Percentiles rank a stretch among this genome's conserved stretches.
These are phyloP conservation scores for Holcopasites calliopsidis DNA, from an alignment of 1,140 invertebrate genomes.

Conservation along the genomic window DNA sequence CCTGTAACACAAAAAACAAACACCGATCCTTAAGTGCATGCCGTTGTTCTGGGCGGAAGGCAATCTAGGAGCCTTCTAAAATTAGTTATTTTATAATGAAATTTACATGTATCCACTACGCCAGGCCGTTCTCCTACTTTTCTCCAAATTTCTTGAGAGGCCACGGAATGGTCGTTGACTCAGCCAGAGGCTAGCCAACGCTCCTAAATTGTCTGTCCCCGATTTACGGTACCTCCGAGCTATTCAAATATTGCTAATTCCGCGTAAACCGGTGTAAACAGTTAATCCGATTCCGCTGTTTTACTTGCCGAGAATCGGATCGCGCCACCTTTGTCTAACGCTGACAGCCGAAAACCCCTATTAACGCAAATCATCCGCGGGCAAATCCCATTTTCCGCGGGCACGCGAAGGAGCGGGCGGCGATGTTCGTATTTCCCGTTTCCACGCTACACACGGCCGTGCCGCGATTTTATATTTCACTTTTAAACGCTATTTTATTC, in stretches of 20 bases:
- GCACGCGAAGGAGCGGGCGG: background rate
- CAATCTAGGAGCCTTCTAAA: background rate
- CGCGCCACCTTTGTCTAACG: constrained; percentile 7
- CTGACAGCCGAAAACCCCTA: background rate
- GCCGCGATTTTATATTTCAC: background rate
- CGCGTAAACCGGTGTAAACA: constrained; percentile 19
- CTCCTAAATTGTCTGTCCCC: background rate
- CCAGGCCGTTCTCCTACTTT: too few species aligned
- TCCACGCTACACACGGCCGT: background rate
- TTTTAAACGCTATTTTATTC: background rate
- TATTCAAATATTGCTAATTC: background rate
- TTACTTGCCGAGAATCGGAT: constrained; percentile 2
- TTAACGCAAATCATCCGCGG: constrained; percentile 12
- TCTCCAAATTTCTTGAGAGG: too few species aligned
- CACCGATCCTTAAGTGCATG: background rate
- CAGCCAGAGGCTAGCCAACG: background rate
- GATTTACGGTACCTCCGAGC: background rate
- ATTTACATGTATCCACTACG: background rate
- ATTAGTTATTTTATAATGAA: background rate
- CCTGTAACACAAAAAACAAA: constrained; percentile 76
- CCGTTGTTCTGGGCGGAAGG: background rate
- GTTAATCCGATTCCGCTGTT: constrained; percentile 22
- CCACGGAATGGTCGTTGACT: background rate
- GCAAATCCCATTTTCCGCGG: constrained; percentile 1
- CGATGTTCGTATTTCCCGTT: background rate